Base-by-base conservation (phyloP, 1,140 invertebrate genomes). In the Leptinotarsa lineolata region DNA sequence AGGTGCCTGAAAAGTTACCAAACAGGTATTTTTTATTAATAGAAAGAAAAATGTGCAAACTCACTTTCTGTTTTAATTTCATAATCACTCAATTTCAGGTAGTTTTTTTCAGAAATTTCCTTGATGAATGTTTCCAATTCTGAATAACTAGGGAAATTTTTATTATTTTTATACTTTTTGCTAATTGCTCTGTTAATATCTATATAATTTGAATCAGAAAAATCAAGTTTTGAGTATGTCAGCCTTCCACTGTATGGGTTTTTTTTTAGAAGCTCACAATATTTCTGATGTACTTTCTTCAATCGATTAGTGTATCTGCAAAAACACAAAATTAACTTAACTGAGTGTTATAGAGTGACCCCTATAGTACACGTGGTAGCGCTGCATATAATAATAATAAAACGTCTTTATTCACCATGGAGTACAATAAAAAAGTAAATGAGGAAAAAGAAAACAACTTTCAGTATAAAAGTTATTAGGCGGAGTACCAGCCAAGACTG, bases 91-190 rank as follows among this genome's bases (percentile, higher is more conserved):
- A 89, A 75, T 2, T 81, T 72, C 30, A 89, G 77, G 46, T 86
- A 81, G 59, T 86, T 76, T 4, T 83, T 79, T 54, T 79, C 79
- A 68, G 84, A 88, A 60, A 86, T 86, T 48, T 84, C 84, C 20
- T 79, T 77, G 21, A 90, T 81, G 59, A 85, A 85, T 12, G 86
- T 82, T 16, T 88, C 77, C 22, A 90, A 85, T 78, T 90, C 89
- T n/a, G 80, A 78, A 79, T 88, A 90, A 76, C 89, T 88, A 2
- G 89, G 89, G 77, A 90, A 89, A 39, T 77, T 75, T 72, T 81
- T 70, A 82, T 86, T 81, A 71, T 84, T 82, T 79, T 85, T 81
- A 46, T 85, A 82, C 84, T 88, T 86, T 73, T 86, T 80, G 72
- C 86, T 83, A 4, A 91, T 85, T 1, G 87, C 87, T 58, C 85